Conservation (phyloP, 2,113 vertebrate species). For the Prunella himalayana region DNA sequence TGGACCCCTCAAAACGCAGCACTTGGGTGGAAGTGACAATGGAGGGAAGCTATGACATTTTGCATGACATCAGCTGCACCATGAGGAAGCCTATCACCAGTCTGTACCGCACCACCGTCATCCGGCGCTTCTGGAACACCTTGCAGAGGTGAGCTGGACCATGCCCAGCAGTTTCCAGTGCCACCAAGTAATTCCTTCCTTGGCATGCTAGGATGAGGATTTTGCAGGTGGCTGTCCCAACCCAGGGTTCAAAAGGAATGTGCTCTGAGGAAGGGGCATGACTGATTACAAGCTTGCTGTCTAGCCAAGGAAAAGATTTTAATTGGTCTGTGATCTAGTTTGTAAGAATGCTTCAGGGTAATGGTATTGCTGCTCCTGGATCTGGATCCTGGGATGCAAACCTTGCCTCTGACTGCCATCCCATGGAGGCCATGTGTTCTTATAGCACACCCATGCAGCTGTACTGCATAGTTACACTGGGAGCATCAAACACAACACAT, state of each 20-base stretch:
- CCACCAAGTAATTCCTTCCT: not conserved
- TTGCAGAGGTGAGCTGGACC: slow-evolving; percentile 84
- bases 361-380: not conserved
- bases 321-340: not conserved
- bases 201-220: not conserved
- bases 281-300: not conserved
- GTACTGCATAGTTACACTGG: not conserved
- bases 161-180: not conserved
- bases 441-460: not conserved
- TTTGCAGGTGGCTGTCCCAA: not conserved
- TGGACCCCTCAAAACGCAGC: slow-evolving; percentile 80
- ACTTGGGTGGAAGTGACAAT: slow-evolving; percentile 96
- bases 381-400: not conserved
- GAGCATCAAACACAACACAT: not conserved
- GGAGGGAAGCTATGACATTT: slow-evolving; percentile 97
- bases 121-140: slow-evolving; percentile 97
- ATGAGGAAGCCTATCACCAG: slow-evolving; percentile 96
- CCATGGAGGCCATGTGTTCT: not conserved
- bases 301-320: not conserved
- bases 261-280: not conserved
- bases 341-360: not conserved
- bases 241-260: not conserved
- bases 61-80: slow-evolving; percentile 97
- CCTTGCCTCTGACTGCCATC: not conserved
- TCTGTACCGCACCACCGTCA: slow-evolving; percentile 92